Evolutionary conservation across 2,113 vertebrate genomes (phyloP), one percentile per base, ranked within the genome.

Genomic region (Gavialis gangeticus): DNA sequence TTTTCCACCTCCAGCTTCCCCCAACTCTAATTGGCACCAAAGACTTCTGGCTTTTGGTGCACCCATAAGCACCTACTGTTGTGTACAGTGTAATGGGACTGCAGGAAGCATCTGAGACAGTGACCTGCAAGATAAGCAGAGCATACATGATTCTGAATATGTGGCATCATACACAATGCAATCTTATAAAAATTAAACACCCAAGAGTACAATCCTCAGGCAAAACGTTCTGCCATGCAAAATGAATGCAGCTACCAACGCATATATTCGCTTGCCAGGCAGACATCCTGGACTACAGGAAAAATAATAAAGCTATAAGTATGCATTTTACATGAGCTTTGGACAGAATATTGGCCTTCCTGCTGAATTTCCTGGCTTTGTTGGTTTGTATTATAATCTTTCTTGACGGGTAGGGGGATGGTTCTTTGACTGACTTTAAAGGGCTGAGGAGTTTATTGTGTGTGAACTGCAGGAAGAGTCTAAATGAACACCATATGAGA

Each of bases 401-500:
- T 93, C 66, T 90, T 94, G 46, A 16, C 30, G 30, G 80, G 16
- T 21, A 82, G 84, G 59, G 85, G 67, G 3, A 93, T 96, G 91
- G 46, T 87, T 96, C 90, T 87, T 87, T 80, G 79, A 75, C 19
- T 75, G 69, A 85, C 80, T 89, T 87, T 86, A 85, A 92, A 95
- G 71, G 75, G 60, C 69, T 90, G 67, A 84, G 69, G 79, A 81
- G 88, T 94, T 96, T 94, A 96, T 95, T 92, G 91, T 90, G 85
- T 96, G 92, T 87, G 87, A 96, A 95, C 92, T 60, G 62, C 94
- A 96, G 94, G 96, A 97, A 97, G 80, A 94, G 88, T 17, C 83
- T 93, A 96, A 97, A 97, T 97, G 92, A 97, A 59, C 94, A 94
- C 93, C 93, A 97, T 95, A 94, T 94, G 94, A 97, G 94, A 94